Conservation (phyloP, 1,140 invertebrate species). For the Cotesia glomerata region DNA sequence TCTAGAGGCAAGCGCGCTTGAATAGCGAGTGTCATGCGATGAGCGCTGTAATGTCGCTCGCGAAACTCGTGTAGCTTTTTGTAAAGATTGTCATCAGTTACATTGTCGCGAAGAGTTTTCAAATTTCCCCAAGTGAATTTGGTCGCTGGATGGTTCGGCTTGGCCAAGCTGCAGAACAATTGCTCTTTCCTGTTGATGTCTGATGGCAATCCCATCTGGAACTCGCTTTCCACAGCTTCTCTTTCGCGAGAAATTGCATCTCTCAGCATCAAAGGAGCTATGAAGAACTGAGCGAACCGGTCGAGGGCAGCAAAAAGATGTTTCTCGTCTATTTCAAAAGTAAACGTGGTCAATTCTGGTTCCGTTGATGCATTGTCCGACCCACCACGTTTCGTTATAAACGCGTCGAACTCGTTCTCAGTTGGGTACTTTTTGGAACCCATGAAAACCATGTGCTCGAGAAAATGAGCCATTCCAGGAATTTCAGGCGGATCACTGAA, state of each 20-base stretch:
- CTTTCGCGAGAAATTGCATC: constrained; percentile 88
- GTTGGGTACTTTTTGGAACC: constrained; percentile 81
- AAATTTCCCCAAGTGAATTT: constrained; percentile 89
- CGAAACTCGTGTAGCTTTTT: constrained; percentile 78
- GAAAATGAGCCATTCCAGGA: constrained; percentile 90
- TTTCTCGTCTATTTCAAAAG: constrained; percentile 86
- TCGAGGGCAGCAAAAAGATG: constrained; percentile 77
- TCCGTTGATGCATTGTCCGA: constrained; percentile 84
- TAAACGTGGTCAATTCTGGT: constrained; percentile 83
- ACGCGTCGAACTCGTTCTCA: constrained; percentile 86
- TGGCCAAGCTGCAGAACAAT: constrained; percentile 73
- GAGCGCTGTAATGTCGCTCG: constrained; percentile 83
- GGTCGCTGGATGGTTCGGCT: constrained; percentile 73
- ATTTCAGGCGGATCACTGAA: constrained; percentile 77
- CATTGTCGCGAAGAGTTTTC: constrained; percentile 74
- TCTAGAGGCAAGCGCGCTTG: constrained; percentile 82
- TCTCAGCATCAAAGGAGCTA: constrained; percentile 83
- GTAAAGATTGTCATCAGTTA: constrained; percentile 71
- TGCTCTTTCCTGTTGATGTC: constrained; percentile 77
- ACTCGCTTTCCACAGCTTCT: constrained; percentile 92
- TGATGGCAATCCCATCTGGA: constrained; percentile 73
- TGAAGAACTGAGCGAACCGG: constrained; percentile 91
- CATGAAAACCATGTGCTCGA: constrained; percentile 97
- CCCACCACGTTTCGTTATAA: constrained; percentile 81
- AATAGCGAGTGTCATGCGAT: constrained; percentile 87